Base-by-base conservation (phyloP, 2,888 invertebrate genomes). In the Lepeophtheirus nordmannii region DNA sequence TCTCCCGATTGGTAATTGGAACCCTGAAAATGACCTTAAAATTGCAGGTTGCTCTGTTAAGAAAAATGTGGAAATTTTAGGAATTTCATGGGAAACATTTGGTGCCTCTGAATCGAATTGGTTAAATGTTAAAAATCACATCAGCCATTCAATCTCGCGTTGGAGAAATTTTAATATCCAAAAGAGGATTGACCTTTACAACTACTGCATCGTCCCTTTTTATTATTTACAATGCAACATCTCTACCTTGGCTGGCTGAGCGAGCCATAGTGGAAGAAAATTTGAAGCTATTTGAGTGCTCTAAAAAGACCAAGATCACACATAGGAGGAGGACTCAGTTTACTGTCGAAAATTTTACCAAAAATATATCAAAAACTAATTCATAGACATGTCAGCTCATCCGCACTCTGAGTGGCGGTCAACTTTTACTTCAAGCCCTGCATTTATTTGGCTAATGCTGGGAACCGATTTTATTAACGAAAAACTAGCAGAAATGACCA, bases 91-190 rank as follows among this genome's bases (percentile, higher is more conserved):
- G 53, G 53, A 46, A 5, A 3, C n/a, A 46, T 5, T 5, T 5
- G 53, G 53, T 46, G 53, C 53, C 53, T n/a, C n/a, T 10, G 41
- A 41, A 41, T 41, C 41, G 41, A 41, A 41, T 41, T 41, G 41
- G 41, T 41, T 41, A 14, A 41, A 41, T 41, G 41, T 41, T 11
- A 41, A 41, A n/a, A 41, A 41, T 41, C 41, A 11, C 41, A 41
- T 41, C 41, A 41, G 41, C 14, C 41, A 14, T 11, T 41, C 41
- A 14, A 41, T 41, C 41, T 14, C 41, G n/a, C 41, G 10, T 14
- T 41, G 41, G 10, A 41, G 41, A 41, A 10, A 41, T 41, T 11
- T 11, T 41, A 41, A 41, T 41, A 10, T 41, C 41, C 41, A 41
- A 41, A 41, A 41, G 41, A 41, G 41, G 41, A 41, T 41, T 14